Evolutionary conservation across 1,140 invertebrate genomes (phyloP).

Genomic region (Mercenaria mercenaria): DNA sequence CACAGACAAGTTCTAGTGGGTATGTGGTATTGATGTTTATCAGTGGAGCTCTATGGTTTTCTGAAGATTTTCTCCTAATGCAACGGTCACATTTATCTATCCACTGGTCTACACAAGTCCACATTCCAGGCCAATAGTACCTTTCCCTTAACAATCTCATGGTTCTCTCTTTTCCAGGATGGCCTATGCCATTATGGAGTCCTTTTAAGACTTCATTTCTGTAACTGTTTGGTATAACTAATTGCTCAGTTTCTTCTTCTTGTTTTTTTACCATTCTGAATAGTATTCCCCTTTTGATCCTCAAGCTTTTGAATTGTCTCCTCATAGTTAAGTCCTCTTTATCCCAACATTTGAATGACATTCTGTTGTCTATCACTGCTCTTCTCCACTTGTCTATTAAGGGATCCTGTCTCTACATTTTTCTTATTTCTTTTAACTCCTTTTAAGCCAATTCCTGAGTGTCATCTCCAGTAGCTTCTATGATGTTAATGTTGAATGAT

Average conservation of each 20-base stretch:
- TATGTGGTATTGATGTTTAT: conserved; percentile 46
- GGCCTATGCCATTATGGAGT: conserved; percentile 35
- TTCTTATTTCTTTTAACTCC: background rate
- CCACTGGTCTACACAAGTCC: conserved; percentile 25
- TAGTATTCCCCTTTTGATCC: background rate
- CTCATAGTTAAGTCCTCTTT: conserved; percentile 14
- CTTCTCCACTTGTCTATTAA: conserved; percentile 21
- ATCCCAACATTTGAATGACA: background rate
- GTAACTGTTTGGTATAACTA: background rate
- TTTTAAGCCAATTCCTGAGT: background rate
- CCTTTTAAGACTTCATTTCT: background rate
- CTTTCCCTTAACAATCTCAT: conserved; percentile 31
- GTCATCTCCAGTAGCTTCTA: background rate
- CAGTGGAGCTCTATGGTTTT: conserved; percentile 17
- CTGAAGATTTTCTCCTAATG: conserved; percentile 29
- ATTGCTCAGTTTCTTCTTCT: background rate
- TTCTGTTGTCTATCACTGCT: background rate
- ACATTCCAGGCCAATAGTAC: conserved; percentile 64
- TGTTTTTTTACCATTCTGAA: background rate
- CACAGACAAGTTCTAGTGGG: conserved; percentile 66
- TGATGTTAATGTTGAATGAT: background rate
- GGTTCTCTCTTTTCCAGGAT: conserved; percentile 59
- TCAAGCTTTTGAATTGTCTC: conserved; percentile 4
- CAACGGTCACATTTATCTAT: conserved; percentile 53
- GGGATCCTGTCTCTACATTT: background rate